A percentile compares a stretch with the other conserved stretches of the same genome.
Evolutionary conservation across 2,797 vertebrate species (phyloP).

Genomic region (Eulemur mongoz): DNA sequence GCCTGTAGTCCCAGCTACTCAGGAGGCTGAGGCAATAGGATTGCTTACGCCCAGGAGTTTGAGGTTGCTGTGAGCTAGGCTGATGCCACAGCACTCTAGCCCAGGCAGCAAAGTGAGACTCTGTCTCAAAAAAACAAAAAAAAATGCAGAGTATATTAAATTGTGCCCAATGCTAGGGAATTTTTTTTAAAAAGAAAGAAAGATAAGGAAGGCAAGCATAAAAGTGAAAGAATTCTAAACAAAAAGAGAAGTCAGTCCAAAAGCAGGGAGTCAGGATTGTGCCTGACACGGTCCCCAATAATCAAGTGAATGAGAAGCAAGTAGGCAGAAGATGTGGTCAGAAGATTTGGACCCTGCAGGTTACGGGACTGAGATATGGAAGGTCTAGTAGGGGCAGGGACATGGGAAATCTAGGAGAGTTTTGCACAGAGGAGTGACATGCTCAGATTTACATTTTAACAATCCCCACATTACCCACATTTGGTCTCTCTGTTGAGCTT

Average conservation of each 20-base stretch:
- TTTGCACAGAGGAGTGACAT: not conserved
- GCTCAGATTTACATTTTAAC: slow-evolving; percentile 14
- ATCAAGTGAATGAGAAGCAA: not conserved
- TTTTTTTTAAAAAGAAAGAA: not conserved
- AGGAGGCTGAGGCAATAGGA: too few species aligned
- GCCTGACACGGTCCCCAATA: not conserved
- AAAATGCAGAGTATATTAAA: slow-evolving; percentile 3
- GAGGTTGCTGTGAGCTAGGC: too few species aligned
- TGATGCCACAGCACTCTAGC: too few species aligned
- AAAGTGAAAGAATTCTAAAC: not conserved
- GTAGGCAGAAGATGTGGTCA: not conserved
- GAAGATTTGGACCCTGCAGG: not conserved
- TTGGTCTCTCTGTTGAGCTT: not conserved
- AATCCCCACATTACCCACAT: not conserved
- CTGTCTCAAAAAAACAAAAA: too few species aligned
- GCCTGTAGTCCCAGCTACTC: too few species aligned
- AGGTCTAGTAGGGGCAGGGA: not conserved
- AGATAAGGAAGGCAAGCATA: not conserved
- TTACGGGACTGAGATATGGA: not conserved
- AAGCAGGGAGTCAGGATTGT: not conserved
- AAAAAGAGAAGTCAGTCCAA: not conserved
- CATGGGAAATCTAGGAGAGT: not conserved
- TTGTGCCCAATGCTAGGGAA: not conserved
- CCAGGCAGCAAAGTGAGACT: too few species aligned
- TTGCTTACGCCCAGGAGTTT: too few species aligned